phyloP scores from a whole-genome alignment of 2,888 invertebrate genomes.

The Zhuqinia jingwanae region DNA sequence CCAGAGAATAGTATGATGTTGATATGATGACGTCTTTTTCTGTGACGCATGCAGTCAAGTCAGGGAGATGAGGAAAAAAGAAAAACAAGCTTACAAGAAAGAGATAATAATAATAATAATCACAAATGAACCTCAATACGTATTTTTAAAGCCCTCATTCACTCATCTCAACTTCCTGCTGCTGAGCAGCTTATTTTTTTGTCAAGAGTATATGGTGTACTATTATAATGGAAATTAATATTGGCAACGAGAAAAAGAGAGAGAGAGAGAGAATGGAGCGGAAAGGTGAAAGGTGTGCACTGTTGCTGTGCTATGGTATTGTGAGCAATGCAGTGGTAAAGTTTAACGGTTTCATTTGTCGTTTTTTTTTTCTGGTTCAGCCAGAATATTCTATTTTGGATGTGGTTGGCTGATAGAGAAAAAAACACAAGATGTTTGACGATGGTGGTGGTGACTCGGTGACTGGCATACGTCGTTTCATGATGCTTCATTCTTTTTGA shows the following conservation, averaged over 20 bases:
- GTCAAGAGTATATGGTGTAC: not conserved
- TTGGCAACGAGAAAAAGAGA: not conserved
- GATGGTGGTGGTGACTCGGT: constrained; percentile 20
- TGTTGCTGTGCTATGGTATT: not conserved
- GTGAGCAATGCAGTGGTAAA: not conserved
- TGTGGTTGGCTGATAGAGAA: constrained; percentile 44
- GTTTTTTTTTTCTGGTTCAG: not conserved
- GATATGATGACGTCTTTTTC: constrained; percentile 25
- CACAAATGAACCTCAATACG: not conserved
- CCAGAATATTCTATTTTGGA: not conserved
- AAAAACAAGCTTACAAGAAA: constrained; percentile 4
- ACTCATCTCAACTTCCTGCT: not conserved
- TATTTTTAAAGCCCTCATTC: constrained; percentile 3
- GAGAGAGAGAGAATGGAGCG: not conserved
- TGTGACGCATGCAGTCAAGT: constrained; percentile 30
- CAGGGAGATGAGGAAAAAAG: constrained; percentile 1
- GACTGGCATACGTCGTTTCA: constrained; percentile 31
- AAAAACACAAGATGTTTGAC: constrained; percentile 41
- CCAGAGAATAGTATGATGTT: not conserved
- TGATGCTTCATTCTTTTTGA: constrained; percentile 38
- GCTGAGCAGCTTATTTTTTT: not conserved
- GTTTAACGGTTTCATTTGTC: constrained; percentile 50
- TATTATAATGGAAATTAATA: constrained; percentile 16
- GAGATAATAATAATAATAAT: constrained; percentile 27
- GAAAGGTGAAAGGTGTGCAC: constrained; percentile 50